Base-by-base conservation (phyloP, 2,888 invertebrate species). In the Balanococcus diminutus region DNA sequence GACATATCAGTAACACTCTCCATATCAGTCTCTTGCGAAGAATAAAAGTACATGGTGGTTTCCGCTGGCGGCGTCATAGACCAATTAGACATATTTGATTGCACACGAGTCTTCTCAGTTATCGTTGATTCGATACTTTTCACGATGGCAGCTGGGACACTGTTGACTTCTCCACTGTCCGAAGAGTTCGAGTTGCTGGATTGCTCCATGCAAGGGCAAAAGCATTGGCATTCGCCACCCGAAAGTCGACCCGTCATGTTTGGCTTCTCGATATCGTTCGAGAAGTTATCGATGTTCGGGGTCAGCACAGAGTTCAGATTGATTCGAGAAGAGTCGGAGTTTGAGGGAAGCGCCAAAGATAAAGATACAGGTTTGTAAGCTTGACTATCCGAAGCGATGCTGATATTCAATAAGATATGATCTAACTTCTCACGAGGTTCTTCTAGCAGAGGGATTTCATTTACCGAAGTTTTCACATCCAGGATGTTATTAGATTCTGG, bases 191-290 rank as follows among this genome's bases (percentile, higher is more conserved):
- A 67, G n/a, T 67, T 31, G 3, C 16, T 22, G 28, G 14, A 39
- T 8, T 67, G 39, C 3, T 85, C 87, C 14, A 86, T 81, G 86
- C 93, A 92, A 46, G 95, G 95, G 89, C 95, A 95, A 16, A 93
- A 93, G 89, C 95, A 95, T 89, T 94, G 93, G 89, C 95, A 95
- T 89, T 92, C 93, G 67, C 94, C 94, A 87, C 94, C 94, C 0
- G 6, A n/a, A 42, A 4, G 32, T 11, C 22, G 32, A 9, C 51
- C 72, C 0, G 42, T 56, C 6, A 8, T 56, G 22, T 22, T 56
- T 19, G 56, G 22, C 9, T 22, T 56, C 19, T 56, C 22, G 9
- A 6, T 22, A 56, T 72, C 16, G 39, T 42, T 67, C n/a, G 51
- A 28, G n/a, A 32, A 42, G 11, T 5, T 5, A 8, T 56, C 22